Evolutionary conservation across 92 coral and sea anemone genomes (phyloP).

Genomic region (Palythoa grandiflora): DNA sequence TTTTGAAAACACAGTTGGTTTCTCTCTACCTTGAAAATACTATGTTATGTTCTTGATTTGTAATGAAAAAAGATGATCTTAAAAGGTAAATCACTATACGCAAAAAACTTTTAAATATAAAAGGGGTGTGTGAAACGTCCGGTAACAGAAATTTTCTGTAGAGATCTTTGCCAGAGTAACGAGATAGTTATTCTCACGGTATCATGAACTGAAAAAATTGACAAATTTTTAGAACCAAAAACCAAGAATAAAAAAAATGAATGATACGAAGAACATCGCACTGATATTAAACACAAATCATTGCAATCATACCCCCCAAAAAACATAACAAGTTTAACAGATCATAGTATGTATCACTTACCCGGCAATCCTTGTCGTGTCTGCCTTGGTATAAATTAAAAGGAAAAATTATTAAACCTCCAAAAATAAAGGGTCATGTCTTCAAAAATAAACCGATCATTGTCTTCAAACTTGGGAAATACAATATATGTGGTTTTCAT

Average conservation of each 20-base stretch:
- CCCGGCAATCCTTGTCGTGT: neutral
- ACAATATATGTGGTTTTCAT: constrained; percentile 37
- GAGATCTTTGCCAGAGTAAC: neutral
- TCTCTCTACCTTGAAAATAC: neutral
- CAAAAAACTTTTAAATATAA: neutral
- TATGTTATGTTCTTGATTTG: too few relatives aligned
- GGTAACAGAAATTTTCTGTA: too few relatives aligned
- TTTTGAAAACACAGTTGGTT: neutral
- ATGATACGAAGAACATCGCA: neutral
- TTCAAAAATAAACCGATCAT: constrained; percentile 20
- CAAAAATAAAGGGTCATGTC: neutral
- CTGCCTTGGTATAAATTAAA: neutral
- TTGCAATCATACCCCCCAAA: neutral
- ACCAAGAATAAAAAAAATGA: neutral
- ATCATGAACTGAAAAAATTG: neutral
- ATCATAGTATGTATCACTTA: neutral
- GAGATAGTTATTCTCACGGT: neutral
- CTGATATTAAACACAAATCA: neutral
- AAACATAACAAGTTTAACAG: neutral
- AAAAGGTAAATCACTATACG: neutral
- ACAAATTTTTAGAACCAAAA: neutral
- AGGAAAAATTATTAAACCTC: neutral
- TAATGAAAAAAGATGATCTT: too few relatives aligned
- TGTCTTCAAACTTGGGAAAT: constrained; percentile 20
- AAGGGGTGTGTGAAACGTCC: neutral